Evolutionary conservation across 2,888 invertebrate species (phyloP).

Genomic region (Steromphala cineraria): DNA sequence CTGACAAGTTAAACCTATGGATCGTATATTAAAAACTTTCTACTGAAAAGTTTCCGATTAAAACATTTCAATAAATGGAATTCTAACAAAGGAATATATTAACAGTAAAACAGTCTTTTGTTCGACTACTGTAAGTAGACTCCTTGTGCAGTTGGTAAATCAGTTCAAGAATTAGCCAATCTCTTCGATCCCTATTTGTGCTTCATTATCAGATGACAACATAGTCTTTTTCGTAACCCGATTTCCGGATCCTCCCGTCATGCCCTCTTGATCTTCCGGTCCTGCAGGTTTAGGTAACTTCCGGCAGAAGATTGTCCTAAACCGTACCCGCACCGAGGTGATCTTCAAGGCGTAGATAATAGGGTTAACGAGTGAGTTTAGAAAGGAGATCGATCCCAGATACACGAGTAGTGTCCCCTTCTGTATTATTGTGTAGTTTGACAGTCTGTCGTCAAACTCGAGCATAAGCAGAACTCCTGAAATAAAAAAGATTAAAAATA

Average conservation of each 20-base stretch:
- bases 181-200: no score
- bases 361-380: constrained; percentile 57
- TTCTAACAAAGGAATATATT: no score
- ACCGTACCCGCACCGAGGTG: constrained; percentile 42
- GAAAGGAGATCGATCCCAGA: constrained; percentile 40
- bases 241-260: not conserved
- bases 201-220: no score
- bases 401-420: constrained; percentile 45
- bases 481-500: no score
- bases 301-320: constrained; percentile 40
- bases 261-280: not conserved
- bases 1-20: no score
- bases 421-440: constrained; percentile 30
- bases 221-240: not conserved
- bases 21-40: no score
- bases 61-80: no score
- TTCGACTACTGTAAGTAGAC: no score
- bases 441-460: constrained; percentile 33
- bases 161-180: no score
- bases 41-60: no score
- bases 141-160: no score
- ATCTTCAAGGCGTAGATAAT: constrained; percentile 60
- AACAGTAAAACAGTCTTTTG: no score
- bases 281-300: not conserved
- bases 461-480: constrained; percentile 46